These are phyloP conservation scores for Thaleichthys pacificus DNA, from an alignment of 2,797 vertebrate species.

Conservation along the genomic window DNA sequence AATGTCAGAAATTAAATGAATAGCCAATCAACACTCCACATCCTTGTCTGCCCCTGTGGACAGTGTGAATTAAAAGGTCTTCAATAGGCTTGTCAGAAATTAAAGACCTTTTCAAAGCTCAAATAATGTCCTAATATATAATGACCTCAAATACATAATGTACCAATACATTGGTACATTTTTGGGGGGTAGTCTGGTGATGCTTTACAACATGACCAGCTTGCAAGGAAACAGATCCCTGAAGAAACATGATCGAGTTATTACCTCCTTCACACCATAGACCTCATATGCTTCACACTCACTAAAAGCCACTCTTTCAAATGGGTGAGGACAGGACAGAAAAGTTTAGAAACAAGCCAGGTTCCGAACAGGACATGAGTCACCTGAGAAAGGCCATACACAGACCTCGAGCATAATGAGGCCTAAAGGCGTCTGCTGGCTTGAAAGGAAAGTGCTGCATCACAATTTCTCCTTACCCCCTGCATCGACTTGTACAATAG, in stretches of 20 bases:
- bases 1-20: conserved; percentile 58
- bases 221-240: neutral
- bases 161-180: too few species aligned
- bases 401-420: conserved; percentile 1
- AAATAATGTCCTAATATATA: too few species aligned
- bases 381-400: neutral
- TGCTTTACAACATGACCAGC: neutral
- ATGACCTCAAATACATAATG: too few species aligned
- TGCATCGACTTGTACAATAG: conserved; percentile 51
- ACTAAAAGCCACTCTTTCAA: too few species aligned
- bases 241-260: neutral
- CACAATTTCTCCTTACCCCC: conserved; percentile 56
- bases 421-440: conserved; percentile 31
- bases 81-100: conserved; percentile 39
- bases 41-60: conserved; percentile 34
- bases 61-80: conserved; percentile 44
- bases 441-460: conserved; percentile 48
- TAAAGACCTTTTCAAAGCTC: neutral
- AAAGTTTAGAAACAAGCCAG: conserved; percentile 1
- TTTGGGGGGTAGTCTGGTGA: too few species aligned
- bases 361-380: neutral
- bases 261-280: neutral
- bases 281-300: too few species aligned
- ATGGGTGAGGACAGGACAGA: neutral
- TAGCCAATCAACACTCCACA: conserved; percentile 63